Conservation (phyloP, 2,888 invertebrate genomes). For the Gasteruption jaculator region DNA sequence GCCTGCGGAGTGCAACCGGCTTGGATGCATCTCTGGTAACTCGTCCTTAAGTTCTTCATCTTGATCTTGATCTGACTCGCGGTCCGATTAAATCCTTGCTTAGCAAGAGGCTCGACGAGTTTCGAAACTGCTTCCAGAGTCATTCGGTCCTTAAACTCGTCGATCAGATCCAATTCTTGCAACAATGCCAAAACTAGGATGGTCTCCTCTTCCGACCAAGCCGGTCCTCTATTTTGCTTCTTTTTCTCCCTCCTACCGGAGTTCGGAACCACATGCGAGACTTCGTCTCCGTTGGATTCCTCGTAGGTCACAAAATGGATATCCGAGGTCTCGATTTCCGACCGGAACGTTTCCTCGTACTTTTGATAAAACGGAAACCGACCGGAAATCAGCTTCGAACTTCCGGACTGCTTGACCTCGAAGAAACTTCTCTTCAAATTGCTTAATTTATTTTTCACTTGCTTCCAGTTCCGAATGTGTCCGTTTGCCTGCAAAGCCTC, state of each 20-base stretch:
- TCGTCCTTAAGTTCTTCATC: conserved; percentile 25
- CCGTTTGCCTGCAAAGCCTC: conserved; percentile 26
- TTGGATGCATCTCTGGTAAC: conserved; percentile 27
- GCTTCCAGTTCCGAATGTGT: conserved; percentile 23
- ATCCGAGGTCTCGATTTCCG: not conserved
- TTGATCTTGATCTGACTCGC: conserved; percentile 30
- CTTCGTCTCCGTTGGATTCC: not conserved
- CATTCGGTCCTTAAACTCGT: conserved; percentile 25
- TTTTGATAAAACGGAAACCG: conserved; percentile 30
- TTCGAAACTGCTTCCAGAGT: conserved; percentile 26
- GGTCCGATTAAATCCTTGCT: conserved; percentile 25
- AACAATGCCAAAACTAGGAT: conserved; percentile 24
- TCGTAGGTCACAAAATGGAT: conserved; percentile 1
- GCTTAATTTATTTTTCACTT: conserved; percentile 25
- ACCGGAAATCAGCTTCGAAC: conserved; percentile 21
- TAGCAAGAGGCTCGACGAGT: conserved; percentile 23
- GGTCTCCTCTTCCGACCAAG: conserved; percentile 31
- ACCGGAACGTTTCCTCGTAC: conserved; percentile 27
- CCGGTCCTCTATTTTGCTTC: conserved; percentile 3
- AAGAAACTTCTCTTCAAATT: conserved; percentile 25
- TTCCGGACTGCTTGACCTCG: conserved; percentile 16
- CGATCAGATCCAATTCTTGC: conserved; percentile 22
- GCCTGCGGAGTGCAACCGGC: conserved; percentile 20
- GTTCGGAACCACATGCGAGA: not conserved
- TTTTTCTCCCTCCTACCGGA: not conserved